phyloP scores from a whole-genome alignment of 2,797 vertebrate species.

The Benthosema pterotum region DNA sequence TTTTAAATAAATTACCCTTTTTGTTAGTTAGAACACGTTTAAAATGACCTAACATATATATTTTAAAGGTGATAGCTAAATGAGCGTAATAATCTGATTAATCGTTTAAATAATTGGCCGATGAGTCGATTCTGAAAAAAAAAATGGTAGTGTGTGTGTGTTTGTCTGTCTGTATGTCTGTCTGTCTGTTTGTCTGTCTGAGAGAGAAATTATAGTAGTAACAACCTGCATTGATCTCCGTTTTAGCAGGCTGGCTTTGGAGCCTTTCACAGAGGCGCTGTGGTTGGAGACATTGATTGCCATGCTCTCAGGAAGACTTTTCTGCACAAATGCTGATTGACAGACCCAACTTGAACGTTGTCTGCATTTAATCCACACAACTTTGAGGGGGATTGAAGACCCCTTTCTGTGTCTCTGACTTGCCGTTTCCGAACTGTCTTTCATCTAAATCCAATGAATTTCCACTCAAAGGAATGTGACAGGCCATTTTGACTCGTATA shows the following conservation, averaged over 20 bases:
- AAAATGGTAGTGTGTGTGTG: no score
- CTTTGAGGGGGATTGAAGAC: slow-evolving; percentile 34
- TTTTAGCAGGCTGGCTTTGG: slow-evolving; percentile 55
- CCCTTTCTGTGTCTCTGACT: slow-evolving; percentile 33
- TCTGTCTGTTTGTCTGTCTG: slow-evolving; percentile 25
- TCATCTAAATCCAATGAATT: slow-evolving; percentile 41
- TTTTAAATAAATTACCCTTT: no score
- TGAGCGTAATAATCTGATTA: no score
- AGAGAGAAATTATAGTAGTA: slow-evolving; percentile 4
- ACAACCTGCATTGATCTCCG: slow-evolving; percentile 56
- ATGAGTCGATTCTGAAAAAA: no score
- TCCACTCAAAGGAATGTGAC: slow-evolving; percentile 29
- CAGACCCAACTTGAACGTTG: slow-evolving; percentile 49
- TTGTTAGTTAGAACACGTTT: no score
- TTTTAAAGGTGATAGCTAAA: no score
- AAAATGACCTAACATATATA: no score
- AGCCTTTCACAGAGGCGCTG: slow-evolving; percentile 55
- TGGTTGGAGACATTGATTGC: slow-evolving; percentile 58
- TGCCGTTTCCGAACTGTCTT: slow-evolving; percentile 50
- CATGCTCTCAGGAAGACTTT: slow-evolving; percentile 32
- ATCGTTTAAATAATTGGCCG: no score
- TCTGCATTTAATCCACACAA: slow-evolving; percentile 50
- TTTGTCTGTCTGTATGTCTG: slow-evolving; percentile 21
- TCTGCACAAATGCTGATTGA: slow-evolving; percentile 65
- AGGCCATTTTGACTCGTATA: slow-evolving; percentile 33